Evolutionary conservation across 1,140 invertebrate species (phyloP), one percentile per base, ranked within the genome.

Genomic region (Leguminivora glycinivorella): DNA sequence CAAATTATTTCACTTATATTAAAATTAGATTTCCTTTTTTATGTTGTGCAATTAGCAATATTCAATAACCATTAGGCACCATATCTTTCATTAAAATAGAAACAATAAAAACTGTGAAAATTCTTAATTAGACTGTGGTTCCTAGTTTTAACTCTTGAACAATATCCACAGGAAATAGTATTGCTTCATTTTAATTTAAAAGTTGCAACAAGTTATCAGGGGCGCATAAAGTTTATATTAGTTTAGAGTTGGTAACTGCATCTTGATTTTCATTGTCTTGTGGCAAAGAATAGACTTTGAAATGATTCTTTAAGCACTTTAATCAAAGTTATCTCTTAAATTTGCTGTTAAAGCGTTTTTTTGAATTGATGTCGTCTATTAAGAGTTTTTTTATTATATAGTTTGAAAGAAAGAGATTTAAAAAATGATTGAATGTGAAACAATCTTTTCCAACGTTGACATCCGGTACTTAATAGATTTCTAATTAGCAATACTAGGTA

Each of bases 201-300:
- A 63, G 12, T 63, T 63, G 10, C 31, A 63, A 34, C 10, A 29
- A 63, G 58, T 63, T 63, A 63, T 63, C 14, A 29, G 4, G 58
- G 26, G n/a, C 58, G 58, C 58, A 58, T 58, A 14, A 29, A 63
- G 58, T 63, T 63, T 63, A 26, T 58, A 63, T 63, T 63, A 31
- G 14, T 63, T 63, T 63, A 63, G n/a, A 34, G 25, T 63, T 63
- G 5, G 58, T 17, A 63, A 63, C 58, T 63, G 58, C 58, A 63
- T 63, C 58, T 63, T 63, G 58, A 63, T 63, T 63, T 29, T 63
- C 29, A 19, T 63, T 63, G 58, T 63, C n/a, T 63, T 63, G 58
- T 34, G 58, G 58, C 14, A 29, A 63, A 29, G 26, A 63, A 29
- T 63, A 25, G 58, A 63, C 58, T 63, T 63, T 63, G 14, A 63